These are phyloP conservation scores for Gallinago jamesoni DNA, from an alignment of 2,113 vertebrate species.

Conservation along the genomic window DNA sequence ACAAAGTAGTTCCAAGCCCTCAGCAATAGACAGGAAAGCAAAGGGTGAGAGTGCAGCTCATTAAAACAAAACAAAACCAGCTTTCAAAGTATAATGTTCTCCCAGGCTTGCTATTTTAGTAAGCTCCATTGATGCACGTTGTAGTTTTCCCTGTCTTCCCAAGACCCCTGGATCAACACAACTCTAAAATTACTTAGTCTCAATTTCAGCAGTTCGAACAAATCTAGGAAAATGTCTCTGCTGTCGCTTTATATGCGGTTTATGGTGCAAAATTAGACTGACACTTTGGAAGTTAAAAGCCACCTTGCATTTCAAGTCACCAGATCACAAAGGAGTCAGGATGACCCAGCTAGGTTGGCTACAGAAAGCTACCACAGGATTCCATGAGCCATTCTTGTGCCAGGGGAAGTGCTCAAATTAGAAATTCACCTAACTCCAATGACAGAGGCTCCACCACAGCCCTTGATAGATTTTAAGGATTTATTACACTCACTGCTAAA, in stretches of 20 bases:
- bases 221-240: not conserved
- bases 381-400: not conserved
- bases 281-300: not conserved
- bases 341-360: not conserved
- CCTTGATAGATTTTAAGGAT: not conserved
- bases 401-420: not conserved
- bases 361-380: not conserved
- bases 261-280: not conserved
- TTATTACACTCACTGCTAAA: not conserved
- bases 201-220: not conserved
- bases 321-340: not conserved
- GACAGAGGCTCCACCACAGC: not conserved
- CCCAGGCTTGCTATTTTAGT: not conserved
- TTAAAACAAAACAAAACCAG: not conserved
- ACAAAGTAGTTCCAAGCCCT: not conserved
- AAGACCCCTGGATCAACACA: not conserved
- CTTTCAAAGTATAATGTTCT: not conserved
- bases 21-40: not conserved
- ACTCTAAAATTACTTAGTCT: not conserved
- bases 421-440: not conserved
- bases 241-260: not conserved
- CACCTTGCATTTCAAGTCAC: not conserved
- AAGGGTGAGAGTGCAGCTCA: not conserved
- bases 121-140: not conserved
- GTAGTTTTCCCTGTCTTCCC: not conserved